Conservation (phyloP, 2,888 invertebrate genomes). For the Epirrhoe alternata region DNA sequence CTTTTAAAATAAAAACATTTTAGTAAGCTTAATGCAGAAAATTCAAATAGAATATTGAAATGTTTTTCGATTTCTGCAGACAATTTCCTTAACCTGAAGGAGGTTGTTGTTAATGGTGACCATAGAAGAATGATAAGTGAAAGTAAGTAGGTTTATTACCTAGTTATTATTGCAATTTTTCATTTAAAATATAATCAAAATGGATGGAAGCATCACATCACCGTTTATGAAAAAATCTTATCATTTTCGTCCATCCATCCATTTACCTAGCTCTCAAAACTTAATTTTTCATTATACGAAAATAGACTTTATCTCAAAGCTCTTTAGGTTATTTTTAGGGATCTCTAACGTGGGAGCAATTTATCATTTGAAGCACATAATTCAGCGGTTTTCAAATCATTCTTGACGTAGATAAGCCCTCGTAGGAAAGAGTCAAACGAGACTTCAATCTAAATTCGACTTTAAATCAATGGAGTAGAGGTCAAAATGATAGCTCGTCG, state of each 20-base stretch:
- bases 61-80: too few species aligned
- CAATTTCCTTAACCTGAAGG: too few species aligned
- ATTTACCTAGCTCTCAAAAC: not conserved
- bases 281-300: not conserved
- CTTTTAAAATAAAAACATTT: too few species aligned
- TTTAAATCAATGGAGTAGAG: constrained; percentile 1
- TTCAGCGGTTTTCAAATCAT: constrained; percentile 41
- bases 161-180: too few species aligned
- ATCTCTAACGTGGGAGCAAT: constrained; percentile 27
- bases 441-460: constrained; percentile 2
- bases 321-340: constrained; percentile 11
- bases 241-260: constrained; percentile 14
- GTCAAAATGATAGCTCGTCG: not conserved
- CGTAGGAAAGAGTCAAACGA: constrained; percentile 14
- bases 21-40: too few species aligned
- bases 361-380: constrained; percentile 44
- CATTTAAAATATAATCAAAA: constrained; percentile 1
- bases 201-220: not conserved
- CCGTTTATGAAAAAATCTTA: constrained; percentile 12
- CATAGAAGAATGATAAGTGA: too few species aligned
- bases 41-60: too few species aligned
- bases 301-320: constrained; percentile 10
- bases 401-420: constrained; percentile 39
- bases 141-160: too few species aligned
- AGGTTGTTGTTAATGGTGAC: too few species aligned